Evolutionary conservation across 2,797 vertebrate genomes (phyloP), one percentile per base, ranked within the genome.

Genomic region (Hydrolagus colliei): DNA sequence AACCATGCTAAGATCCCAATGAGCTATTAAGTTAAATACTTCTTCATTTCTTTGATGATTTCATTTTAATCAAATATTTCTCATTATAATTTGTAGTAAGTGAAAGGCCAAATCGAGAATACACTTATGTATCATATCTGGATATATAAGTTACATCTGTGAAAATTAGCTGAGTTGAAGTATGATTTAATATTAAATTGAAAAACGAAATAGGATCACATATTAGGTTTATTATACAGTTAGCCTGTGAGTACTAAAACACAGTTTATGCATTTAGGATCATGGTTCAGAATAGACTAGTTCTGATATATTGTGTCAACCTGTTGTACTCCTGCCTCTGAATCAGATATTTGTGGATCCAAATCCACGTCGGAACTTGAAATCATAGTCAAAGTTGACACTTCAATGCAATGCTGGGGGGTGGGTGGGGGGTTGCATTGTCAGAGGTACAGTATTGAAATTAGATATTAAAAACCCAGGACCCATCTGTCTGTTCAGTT

Each of bases 151-250:
- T 12, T 10, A 67, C 32, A 10, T 68, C 32, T 82, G 63, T 35
- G 65, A 35, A 68, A 20, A 84, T 68, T 84, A 67, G 63, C 35
- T 35, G 41, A 67, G 68, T 71, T 84, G 14, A 84, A 35, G 41
- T 32, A 68, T 65, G 20, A 84, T 71, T 84, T 84, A 68, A 84
- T 12, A 84, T 16, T 67, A 68, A 84, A 84, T 84, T 84, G 27
- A 9, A 84, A 71, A 84, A 27, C 35, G 11, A 41, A 67, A 32
- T 63, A 71, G 68, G 41, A 41, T 84, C 27, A 65, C 32, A 84
- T 41, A 18, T 41, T 67, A 11, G 27, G 63, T 67, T 84, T 80
- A 63, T 20, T 84, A 67, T 27, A 65, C 63, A 65, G 14, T 80
- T 67, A 22, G 16, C 1, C 10, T 32, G 5, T 8, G 62, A 13